Base-by-base conservation (phyloP, 2,797 vertebrate genomes). In the Novumbra hubbsi region DNA sequence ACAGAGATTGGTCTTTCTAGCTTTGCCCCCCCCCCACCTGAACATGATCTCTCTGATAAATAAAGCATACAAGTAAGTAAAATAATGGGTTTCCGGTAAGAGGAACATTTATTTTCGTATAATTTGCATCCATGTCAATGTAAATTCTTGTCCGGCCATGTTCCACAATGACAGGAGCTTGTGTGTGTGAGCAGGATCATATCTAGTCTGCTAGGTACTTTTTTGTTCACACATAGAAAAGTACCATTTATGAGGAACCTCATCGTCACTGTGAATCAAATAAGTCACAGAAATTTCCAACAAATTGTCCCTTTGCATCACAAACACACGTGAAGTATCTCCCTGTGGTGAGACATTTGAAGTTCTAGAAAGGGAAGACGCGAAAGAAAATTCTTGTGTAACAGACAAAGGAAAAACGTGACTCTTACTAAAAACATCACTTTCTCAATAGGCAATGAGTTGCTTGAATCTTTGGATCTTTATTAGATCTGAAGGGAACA, bases 111-210 rank as follows among this genome's bases (percentile, higher is more conserved):
- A 81, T 85, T 81, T 80, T 24, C 78, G 34, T 77, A 32, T 2
- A 2, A 62, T 85, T 87, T 86, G 84, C 76, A 81, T 86, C n/a
- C 5, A 41, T 62, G 27, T 38, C 38, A 28, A 19, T 49, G 65
- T 63, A n/a, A 57, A 27, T 60, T 24, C 67, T 30, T 27, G n/a
- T 21, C 30, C 24, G 30, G 48, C 52, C 66, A 45, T 14, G 28
- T 28, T 14, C 38, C 12, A 68, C 32, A 60, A 17, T 24, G 63
- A 32, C 63, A 11, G 21, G 52, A 68, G 34, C 7, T 16, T 30
- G 16, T 50, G 64, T 68, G 71, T 63, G 72, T 74, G 57, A 45
- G 48, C 55, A 34, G 38, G 63, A 19, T 65, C 5, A 65, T 32
- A 34, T 65, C 62, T 64, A 16, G 27, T 15, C 63, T 65, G 63